These are phyloP conservation scores for Icerya purchasi DNA, from an alignment of 2,888 invertebrate species.

Conservation along the genomic window DNA sequence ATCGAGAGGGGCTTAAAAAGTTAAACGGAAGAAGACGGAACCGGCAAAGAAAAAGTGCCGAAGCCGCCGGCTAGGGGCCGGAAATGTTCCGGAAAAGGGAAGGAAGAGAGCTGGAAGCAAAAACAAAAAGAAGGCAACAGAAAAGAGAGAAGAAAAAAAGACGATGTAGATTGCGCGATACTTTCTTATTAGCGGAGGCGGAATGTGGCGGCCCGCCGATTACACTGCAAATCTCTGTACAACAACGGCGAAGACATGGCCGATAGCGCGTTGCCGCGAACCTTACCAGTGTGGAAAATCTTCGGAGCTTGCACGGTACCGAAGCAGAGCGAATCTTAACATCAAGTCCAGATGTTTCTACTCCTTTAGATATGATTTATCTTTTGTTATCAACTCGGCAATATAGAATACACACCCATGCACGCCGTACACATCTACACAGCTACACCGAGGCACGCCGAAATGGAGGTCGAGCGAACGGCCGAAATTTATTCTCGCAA, in stretches of 20 bases:
- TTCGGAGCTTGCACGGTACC: no score
- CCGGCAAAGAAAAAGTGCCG: not conserved
- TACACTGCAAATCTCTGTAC: no score
- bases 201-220: no score
- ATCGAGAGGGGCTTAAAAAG: not conserved
- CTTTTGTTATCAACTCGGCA: constrained; percentile 11
- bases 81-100: not conserved
- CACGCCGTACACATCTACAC: not conserved
- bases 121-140: not conserved
- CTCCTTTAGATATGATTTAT: constrained; percentile 13
- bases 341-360: constrained; percentile 13
- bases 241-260: no score
- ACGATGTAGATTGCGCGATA: not conserved
- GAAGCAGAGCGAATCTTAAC: constrained; percentile 10
- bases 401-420: not conserved
- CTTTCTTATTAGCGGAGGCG: not conserved
- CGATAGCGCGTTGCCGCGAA: no score
- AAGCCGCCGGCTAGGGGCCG: not conserved
- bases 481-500: not conserved
- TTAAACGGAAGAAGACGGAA: not conserved
- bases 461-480: not conserved
- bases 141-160: not conserved
- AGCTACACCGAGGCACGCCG: not conserved
- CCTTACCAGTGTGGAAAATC: no score
- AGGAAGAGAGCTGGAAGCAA: not conserved